A percentile compares a stretch with the other conserved stretches of the same genome.
Conservation (phyloP, 2,888 invertebrate species). For the Cephus pygmeus region DNA sequence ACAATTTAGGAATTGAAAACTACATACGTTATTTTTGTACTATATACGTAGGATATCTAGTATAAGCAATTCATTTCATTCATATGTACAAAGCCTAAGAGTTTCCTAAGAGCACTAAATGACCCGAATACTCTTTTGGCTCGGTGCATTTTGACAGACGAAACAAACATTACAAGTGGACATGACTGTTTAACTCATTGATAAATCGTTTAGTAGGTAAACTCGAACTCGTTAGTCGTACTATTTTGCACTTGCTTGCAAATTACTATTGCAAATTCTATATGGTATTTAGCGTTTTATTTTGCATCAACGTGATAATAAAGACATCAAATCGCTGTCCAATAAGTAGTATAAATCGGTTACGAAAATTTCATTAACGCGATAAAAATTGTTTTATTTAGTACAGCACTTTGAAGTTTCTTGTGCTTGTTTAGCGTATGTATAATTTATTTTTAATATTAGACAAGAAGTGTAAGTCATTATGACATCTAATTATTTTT, state of each 20-base stretch:
- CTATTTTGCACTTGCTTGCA: not conserved
- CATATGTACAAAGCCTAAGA: not conserved
- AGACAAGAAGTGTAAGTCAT: not conserved
- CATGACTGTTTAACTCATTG: not conserved
- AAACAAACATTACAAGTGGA: not conserved
- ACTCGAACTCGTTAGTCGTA: not conserved
- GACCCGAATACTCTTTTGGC: not conserved
- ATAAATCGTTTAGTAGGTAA: not conserved
- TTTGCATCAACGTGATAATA: not conserved
- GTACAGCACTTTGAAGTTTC: not conserved
- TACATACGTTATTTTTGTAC: not conserved
- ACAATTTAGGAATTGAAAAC: too few relatives aligned
- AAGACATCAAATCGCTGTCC: not conserved
- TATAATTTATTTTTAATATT: not conserved
- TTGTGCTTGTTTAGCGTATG: not conserved
- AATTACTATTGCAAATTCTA: not conserved
- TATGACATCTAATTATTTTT: not conserved
- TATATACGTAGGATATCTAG: not conserved
- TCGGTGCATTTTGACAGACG: not conserved
- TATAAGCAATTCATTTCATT: not conserved
- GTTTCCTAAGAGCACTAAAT: not conserved
- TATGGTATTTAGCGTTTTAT: not conserved
- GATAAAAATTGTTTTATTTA: not conserved
- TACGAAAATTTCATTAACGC: not conserved
- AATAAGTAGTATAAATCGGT: not conserved